Evolutionary conservation across 1,140 invertebrate genomes (phyloP).

Genomic region (Cheumatopsyche charites): DNA sequence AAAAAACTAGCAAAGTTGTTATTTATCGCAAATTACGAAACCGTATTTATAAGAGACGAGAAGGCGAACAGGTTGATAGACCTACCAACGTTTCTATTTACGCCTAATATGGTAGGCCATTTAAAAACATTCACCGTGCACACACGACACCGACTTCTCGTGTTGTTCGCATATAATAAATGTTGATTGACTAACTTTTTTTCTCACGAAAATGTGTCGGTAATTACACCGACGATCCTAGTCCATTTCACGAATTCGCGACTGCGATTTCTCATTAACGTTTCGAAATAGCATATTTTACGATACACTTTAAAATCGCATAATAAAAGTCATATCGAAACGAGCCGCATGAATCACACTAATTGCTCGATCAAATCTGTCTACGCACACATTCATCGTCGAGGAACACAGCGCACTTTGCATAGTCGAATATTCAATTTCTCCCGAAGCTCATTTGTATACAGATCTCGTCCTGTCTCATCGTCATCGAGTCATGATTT

Average conservation of each 20-base stretch:
- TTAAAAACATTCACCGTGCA: conserved; percentile 42
- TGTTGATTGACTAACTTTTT: conserved; percentile 10
- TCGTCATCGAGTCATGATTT: conserved; percentile 11
- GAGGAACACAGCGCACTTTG: too few relatives aligned
- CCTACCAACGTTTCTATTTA: conserved; percentile 43
- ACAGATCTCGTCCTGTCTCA: conserved; percentile 6
- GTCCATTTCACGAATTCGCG: not conserved
- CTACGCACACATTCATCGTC: too few relatives aligned
- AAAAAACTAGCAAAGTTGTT: not conserved
- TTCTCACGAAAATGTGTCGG: not conserved
- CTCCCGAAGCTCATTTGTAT: not conserved
- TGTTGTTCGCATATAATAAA: conserved; percentile 1
- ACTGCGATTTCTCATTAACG: too few relatives aligned
- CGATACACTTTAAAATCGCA: too few relatives aligned
- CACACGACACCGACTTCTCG: conserved; percentile 23
- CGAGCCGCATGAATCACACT: too few relatives aligned
- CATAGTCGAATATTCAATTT: too few relatives aligned
- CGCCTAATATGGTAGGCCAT: conserved; percentile 42
- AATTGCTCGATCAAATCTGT: too few relatives aligned
- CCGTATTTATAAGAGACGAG: conserved; percentile 28
- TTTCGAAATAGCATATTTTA: too few relatives aligned
- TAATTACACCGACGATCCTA: not conserved
- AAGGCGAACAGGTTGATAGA: conserved; percentile 41
- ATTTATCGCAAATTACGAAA: conserved; percentile 24
- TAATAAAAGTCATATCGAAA: too few relatives aligned